Evolutionary conservation across 1,140 invertebrate genomes (phyloP), one percentile per base, ranked within the genome.

Genomic region (Globodera ellingtonae): DNA sequence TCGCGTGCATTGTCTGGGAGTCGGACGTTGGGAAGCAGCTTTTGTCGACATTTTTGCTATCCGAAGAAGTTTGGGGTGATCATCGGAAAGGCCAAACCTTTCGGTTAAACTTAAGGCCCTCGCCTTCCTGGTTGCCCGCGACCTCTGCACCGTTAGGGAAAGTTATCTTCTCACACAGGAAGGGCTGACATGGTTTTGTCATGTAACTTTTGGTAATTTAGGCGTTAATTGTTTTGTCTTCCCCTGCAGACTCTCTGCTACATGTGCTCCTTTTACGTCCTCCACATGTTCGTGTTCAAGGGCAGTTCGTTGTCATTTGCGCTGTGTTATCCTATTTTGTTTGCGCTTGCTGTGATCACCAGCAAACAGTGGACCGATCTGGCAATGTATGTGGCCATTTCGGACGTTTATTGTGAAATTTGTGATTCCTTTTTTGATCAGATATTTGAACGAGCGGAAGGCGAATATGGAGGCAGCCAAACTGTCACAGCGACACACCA

Each of bases 1-100:
- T 48, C 6, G 56, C 65, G n/a, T 73, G 52, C 66, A 74, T 81
- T 66, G 52, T 59, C 52, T 81, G 80, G 80, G 80, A 81, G n/a
- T 81, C 79, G 10, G 44, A 59, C 5, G 5, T 73, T 10, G 80
- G 80, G 13, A 21, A 66, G n/a, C 44, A 80, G 56, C 72, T 81
- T 44, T 46, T 81, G 6, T 81, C 79, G 6, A 74, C 80, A 10
- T 73, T 81, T 59, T 69, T 81, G 48, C 70, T 81, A 10, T 81
- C 80, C 46, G 24, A 78, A 8, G 59, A 81, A 21, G 78, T 77
- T 7, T 24, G 35, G 35, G 35, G 3, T 35, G 35, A 35, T n/a
- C 35, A 35, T 35, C 35, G 35, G 35, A 35, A 35, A 35, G 35
- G 35, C 35, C 35, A 35, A 35, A 35, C 46, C 24, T 56, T n/a